Evolutionary conservation across 2,888 invertebrate genomes (phyloP).

Genomic region (Mesochorus sp.): DNA sequence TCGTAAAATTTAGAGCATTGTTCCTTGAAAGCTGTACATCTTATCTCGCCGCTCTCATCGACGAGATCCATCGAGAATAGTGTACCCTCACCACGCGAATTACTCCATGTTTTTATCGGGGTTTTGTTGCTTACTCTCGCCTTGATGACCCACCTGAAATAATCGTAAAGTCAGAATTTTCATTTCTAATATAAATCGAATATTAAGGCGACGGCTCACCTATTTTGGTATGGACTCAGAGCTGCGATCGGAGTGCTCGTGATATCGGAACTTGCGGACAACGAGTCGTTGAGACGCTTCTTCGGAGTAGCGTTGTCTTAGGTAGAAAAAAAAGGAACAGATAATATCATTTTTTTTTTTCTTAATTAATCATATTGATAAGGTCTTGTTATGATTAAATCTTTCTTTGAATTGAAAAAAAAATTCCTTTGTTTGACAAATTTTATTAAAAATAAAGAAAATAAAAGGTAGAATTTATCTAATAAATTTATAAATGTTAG

Average conservation of each 20-base stretch:
- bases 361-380: too few species aligned
- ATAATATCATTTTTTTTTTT: too few species aligned
- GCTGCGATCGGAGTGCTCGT: constrained; percentile 88
- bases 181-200: too few species aligned
- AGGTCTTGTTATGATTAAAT: too few species aligned
- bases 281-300: constrained; percentile 64
- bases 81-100: constrained; percentile 96
- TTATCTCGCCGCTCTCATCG: constrained; percentile 97
- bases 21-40: constrained; percentile 94
- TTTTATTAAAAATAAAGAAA: too few species aligned
- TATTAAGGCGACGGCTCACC: too few species aligned
- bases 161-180: constrained; percentile 16
- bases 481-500: too few species aligned
- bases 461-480: too few species aligned
- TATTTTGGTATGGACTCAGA: constrained; percentile 96
- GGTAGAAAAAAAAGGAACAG: too few species aligned
- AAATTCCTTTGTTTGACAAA: too few species aligned
- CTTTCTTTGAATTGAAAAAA: too few species aligned
- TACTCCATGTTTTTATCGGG: constrained; percentile 93
- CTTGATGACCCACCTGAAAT: constrained; percentile 92
- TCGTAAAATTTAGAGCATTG: constrained; percentile 95
- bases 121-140: constrained; percentile 94
- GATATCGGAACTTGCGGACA: constrained; percentile 63
- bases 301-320: constrained; percentile 18
- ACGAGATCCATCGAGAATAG: constrained; percentile 96